Evolutionary conservation across 2,888 invertebrate genomes (phyloP), one percentile per base, ranked within the genome.

Genomic region (Cheilosia urbana): DNA sequence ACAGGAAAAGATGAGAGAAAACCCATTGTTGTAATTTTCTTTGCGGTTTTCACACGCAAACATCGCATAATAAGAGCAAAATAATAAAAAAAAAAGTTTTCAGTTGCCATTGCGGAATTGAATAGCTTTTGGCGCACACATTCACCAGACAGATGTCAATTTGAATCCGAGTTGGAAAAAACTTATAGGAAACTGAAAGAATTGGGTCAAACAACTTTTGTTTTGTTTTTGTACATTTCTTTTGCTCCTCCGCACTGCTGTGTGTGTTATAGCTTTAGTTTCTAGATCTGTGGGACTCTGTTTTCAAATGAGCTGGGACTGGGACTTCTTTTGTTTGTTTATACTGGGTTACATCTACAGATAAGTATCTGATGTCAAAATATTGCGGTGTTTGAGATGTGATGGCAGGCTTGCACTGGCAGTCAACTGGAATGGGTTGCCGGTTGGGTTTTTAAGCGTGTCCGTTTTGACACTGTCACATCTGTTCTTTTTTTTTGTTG

Each of bases 121-220:
- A 83, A 83, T 83, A 63, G 78, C 78, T 83, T 78, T 78, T 63
- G 63, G 78, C 62, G 21, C 13, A 49, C 49, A 19, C 24, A 51
- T 24, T 15, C 24, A 51, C 37, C 34, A 65, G 62, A 72, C 78
- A 68, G 83, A 68, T 78, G 78, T 73, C 72, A 78, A 78, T 83
- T 78, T 51, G 63, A 58, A 63, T 78, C 37, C 49, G 57, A 66
- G 65, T 72, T 9, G 9, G 15, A 4, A 60, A 58, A 65, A 63
- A 53, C 60, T 76, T 58, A 51, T 58, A 37, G 51, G 65, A 42
- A 62, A 34, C 71, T 42, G 37, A 72, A 66, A 62, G 68, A 83
- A 83, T 68, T 78, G 45, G 83, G 83, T 73, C 83, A 78, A 68
- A 49, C 72, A 78, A 68, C 37, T 83, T 66, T 77, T 77, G 58